Base-by-base conservation (phyloP, 92 coral and sea anemone species). In the Heliopora coerulea region DNA sequence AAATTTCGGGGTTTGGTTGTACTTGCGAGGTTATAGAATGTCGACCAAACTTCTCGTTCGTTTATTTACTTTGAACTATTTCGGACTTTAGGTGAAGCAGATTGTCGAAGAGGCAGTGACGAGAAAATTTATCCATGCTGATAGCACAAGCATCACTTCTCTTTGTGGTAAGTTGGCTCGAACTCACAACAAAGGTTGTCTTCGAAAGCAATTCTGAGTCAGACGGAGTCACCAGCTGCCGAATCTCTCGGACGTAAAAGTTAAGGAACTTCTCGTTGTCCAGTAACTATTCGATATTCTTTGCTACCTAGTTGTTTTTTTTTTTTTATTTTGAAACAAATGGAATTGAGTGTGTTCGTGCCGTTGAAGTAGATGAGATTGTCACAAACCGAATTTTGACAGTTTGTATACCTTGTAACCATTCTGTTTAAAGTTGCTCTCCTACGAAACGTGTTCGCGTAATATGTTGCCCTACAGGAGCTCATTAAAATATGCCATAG, bases 51-150 rank as follows among this genome's bases (percentile, higher is more conserved):
- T 4, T 37, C 42, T 61, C 25, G n/a, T 61, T 14, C 19, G 44
- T 63, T 63, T 63, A 30, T 63, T 35, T 63, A 63, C 70, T n/a
- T 63, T 18, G 15, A 63, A 35, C 20, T 69, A 67, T 23, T 46
- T 50, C 44, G 49, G 42, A 59, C 76, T 68, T 60, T 83, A 93
- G 98, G 96, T 93, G 87, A 93, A 93, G 75, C 98, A 93, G 68
- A 89, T 93, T 35, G 91, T 90, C 89, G 98, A 93, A 74, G 98
- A 93, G 69, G 98, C 98, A 41, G 98, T 93, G 50, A 93, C 96
- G 54, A 74, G 91, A 57, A 93, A 93, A 72, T 93, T 93, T 70
- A 93, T 93, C 64, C 98, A 93, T 48, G 98, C 91, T 30, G 98
- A 93, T 80, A 93, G 98, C 88, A 88, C 98, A 20, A 88, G 95